Conservation (phyloP, 2,113 vertebrate species). For the Heloderma charlesbogerti region DNA sequence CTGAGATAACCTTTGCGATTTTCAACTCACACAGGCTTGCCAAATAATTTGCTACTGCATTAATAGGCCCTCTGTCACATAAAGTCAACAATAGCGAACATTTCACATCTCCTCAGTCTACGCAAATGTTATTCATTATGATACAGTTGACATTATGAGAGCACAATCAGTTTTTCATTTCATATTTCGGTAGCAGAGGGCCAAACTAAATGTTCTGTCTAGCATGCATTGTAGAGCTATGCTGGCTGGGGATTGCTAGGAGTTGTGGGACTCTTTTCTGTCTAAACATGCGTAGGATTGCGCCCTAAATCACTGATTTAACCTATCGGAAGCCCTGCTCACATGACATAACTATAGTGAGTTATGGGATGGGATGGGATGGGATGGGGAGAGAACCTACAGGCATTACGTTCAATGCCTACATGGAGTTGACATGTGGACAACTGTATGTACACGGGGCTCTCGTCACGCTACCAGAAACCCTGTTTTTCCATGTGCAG, state of each 20-base stretch:
- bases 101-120: slow-evolving; percentile 42
- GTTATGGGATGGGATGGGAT: neutral
- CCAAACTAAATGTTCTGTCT: no score
- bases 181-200: neutral
- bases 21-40: slow-evolving; percentile 33
- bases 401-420: neutral
- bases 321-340: neutral
- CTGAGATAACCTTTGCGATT: slow-evolving; percentile 7
- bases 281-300: no score
- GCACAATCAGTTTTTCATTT: neutral
- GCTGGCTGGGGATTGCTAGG: no score
- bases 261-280: no score
- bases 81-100: slow-evolving; percentile 61
- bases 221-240: no score
- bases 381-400: neutral
- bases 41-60: slow-evolving; percentile 43
- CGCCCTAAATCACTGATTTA: neutral
- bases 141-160: slow-evolving; percentile 34
- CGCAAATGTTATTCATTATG: slow-evolving; percentile 39
- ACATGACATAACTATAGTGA: neutral
- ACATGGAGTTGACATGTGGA: neutral
- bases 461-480: no score
- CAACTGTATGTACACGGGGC: no score
- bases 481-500: no score
- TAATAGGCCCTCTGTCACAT: slow-evolving; percentile 43